A percentile compares a stretch with the other conserved stretches of the same genome.
Evolutionary conservation across 2,113 vertebrate species (phyloP).

Genomic region (Tupaia chinensis): DNA sequence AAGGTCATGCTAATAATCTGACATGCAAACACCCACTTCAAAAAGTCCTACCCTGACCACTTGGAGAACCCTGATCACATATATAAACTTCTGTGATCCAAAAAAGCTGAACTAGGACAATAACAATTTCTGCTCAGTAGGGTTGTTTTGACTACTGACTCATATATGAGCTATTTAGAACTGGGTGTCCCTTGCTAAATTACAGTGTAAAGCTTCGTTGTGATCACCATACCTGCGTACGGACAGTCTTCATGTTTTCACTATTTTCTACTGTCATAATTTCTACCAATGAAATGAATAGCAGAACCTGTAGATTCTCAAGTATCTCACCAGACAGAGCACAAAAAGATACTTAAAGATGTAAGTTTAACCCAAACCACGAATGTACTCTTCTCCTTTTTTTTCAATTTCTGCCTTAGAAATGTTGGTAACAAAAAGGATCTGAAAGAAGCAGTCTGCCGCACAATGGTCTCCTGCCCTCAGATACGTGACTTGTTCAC

Average conservation of each 20-base stretch:
- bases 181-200: not conserved
- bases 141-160: not conserved
- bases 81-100: not conserved
- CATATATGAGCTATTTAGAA: not conserved
- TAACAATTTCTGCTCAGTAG: not conserved
- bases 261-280: not conserved
- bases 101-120: no score
- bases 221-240: not conserved
- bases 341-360: not conserved
- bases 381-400: not conserved
- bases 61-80: not conserved
- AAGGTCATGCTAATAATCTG: not conserved
- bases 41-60: no score
- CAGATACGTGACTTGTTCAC: not conserved
- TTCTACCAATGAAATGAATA: not conserved
- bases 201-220: not conserved
- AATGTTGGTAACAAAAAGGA: not conserved
- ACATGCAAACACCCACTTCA: no score
- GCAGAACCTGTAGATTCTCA: not conserved
- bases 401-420: not conserved
- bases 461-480: not conserved
- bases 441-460: not conserved
- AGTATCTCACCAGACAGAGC: not conserved
- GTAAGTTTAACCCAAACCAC: not conserved
- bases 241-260: not conserved